These are phyloP conservation scores for Anorthoa munda DNA, from an alignment of 2,888 invertebrate genomes.

Conservation along the genomic window DNA sequence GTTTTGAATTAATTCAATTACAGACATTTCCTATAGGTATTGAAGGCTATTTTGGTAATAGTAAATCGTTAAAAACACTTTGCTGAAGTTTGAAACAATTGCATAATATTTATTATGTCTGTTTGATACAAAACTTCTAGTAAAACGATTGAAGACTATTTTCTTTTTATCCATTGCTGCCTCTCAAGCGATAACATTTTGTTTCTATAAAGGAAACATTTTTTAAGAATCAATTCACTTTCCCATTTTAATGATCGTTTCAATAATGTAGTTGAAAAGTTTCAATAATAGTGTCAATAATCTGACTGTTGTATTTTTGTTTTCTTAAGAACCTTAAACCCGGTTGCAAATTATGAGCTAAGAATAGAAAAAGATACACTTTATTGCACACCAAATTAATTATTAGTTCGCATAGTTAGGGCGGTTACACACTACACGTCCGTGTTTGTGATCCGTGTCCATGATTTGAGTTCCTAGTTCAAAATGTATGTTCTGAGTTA, in stretches of 20 bases:
- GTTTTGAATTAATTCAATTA: slow-evolving; percentile 71
- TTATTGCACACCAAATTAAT: too few relatives aligned
- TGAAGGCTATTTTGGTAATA: slow-evolving; percentile 47
- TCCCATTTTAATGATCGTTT: background rate
- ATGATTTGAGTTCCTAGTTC: too few relatives aligned
- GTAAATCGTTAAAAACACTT: background rate
- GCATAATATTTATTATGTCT: background rate
- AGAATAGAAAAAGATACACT: too few relatives aligned
- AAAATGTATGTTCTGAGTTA: too few relatives aligned
- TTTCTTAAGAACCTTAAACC: background rate
- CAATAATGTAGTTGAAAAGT: background rate
- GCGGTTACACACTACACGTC: too few relatives aligned
- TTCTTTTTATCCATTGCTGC: background rate
- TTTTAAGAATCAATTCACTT: slow-evolving; percentile 17
- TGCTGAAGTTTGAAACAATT: background rate
- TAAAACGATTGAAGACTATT: background rate
- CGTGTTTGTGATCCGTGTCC: too few relatives aligned
- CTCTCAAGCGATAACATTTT: background rate
- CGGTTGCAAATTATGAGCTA: background rate
- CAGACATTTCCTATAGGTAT: slow-evolving; percentile 60
- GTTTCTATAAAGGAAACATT: background rate
- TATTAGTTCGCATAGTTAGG: too few relatives aligned
- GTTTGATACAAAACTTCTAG: background rate
- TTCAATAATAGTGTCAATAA: slow-evolving; percentile 18
- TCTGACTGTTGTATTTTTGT: background rate